Conservation (phyloP, 2,797 vertebrate species). For the Falco concolor region DNA sequence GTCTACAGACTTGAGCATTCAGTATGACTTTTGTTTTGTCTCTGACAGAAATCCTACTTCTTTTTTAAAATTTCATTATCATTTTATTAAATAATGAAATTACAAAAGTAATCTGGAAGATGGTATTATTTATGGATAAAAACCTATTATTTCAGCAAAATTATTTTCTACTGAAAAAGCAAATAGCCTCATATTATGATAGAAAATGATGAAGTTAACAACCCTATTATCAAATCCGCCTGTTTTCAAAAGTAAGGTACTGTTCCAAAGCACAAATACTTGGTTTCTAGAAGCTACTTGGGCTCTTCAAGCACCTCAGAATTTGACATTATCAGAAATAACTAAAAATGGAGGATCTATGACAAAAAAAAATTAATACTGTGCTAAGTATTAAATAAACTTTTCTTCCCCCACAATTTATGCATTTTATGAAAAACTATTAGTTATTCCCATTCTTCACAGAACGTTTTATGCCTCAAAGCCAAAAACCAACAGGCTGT, state of each 20-base stretch:
- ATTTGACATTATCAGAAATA: not conserved
- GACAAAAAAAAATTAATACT: not conserved
- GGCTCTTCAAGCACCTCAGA: not conserved
- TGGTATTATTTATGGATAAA: not conserved
- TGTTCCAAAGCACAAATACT: not conserved
- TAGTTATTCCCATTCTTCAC: not conserved
- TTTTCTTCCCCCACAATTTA: not conserved
- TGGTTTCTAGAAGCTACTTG: not conserved
- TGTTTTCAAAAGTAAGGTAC: not conserved
- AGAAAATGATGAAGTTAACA: not conserved
- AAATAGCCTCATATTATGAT: not conserved
- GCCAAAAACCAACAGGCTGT: not conserved
- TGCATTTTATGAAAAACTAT: not conserved
- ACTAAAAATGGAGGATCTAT: not conserved
- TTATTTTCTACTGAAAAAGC: not conserved
- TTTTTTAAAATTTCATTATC: not conserved
- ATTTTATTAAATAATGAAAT: not conserved
- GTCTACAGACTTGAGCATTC: not conserved
- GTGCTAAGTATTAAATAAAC: not conserved
- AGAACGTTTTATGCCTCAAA: not conserved
- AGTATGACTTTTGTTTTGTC: not conserved
- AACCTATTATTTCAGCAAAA: not conserved
- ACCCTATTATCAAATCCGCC: not conserved
- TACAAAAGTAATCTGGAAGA: not conserved
- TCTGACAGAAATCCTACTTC: not conserved